These are phyloP conservation scores for Pammene fasciana DNA, from an alignment of 2,888 invertebrate genomes.

Conservation along the genomic window DNA sequence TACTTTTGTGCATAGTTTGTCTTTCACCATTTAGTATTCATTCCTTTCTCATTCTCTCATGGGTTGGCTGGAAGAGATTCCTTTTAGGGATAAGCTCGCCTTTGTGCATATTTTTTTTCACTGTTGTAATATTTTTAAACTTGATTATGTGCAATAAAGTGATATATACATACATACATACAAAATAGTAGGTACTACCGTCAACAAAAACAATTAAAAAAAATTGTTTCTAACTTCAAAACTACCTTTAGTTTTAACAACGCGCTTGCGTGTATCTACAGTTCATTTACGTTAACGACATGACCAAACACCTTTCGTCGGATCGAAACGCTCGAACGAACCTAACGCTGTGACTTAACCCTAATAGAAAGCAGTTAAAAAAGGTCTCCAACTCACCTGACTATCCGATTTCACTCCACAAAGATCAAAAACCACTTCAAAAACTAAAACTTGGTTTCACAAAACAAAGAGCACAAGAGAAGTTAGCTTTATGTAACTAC, in stretches of 20 bases:
- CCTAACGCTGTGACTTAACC: slow-evolving; percentile 41
- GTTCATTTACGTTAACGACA: not conserved
- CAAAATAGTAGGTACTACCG: too few relatives aligned
- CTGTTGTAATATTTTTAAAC: too few relatives aligned
- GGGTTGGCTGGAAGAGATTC: too few relatives aligned
- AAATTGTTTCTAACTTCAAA: not conserved
- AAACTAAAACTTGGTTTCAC: slow-evolving; percentile 56
- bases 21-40: too few relatives aligned
- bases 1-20: too few relatives aligned
- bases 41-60: too few relatives aligned
- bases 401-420: slow-evolving; percentile 61
- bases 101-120: too few relatives aligned
- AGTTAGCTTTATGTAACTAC: slow-evolving; percentile 72
- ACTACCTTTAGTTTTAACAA: not conserved
- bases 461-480: slow-evolving; percentile 62
- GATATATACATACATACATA: too few relatives aligned
- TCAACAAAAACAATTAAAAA: not conserved
- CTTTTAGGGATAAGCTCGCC: too few relatives aligned
- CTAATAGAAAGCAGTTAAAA: slow-evolving; percentile 58
- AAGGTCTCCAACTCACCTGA: slow-evolving; percentile 63
- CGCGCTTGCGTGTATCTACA: slow-evolving; percentile 8
- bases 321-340: slow-evolving; percentile 4
- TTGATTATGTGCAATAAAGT: too few relatives aligned
- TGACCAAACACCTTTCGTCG: slow-evolving; percentile 25
- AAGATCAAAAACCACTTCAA: slow-evolving; percentile 54